Base-by-base conservation (phyloP, 2,113 vertebrate genomes). In the Laticauda colubrina region DNA sequence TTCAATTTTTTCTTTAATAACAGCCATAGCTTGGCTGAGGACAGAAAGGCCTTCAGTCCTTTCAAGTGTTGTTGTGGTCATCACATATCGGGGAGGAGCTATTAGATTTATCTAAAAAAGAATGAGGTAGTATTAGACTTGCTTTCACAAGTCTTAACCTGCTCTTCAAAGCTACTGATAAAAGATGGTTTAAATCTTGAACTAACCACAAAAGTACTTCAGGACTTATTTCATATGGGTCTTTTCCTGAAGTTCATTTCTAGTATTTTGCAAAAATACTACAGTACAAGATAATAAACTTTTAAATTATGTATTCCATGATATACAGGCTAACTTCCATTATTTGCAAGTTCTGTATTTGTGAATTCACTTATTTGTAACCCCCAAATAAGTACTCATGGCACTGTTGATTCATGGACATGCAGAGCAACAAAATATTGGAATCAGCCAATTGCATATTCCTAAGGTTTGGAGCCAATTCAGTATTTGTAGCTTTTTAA, bases 1-100 rank as follows among this genome's bases (percentile, higher is more conserved):
- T 93, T 99, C 99, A 26, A 99, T 99, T 97, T 98, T 99, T 96
- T 99, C 99, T 97, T 99, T 99, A 96, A 99, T 99, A 90, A 99
- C 98, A 88, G 98, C 97, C 99, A 99, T 99, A 94, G 99, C 99
- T 96, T 99, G 99, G 96, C 99, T 99, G 95, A 99, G 98, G 75
- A 99, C 98, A 90, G 99, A 99, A 29, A 99, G 98, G 5, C 99
- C 99, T 97, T 99, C 99, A 53, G 99, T 99, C 95, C 99, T 98
- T 97, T 99, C 99, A 96, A 99, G 97, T 1, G 99, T 99, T 94
- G 99, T 99, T 8, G 99, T 99, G 0, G 99, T 99, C 99, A 99
- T 99, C 95, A 99, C 99, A n/a, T 99, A 99, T 39, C 99, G 98
- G 94, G 99, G 99, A 61, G 99, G 99, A 43, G 99, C 99, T 93